phyloP scores from a whole-genome alignment of 2,888 invertebrate species.

The Microdon myrmicae region DNA sequence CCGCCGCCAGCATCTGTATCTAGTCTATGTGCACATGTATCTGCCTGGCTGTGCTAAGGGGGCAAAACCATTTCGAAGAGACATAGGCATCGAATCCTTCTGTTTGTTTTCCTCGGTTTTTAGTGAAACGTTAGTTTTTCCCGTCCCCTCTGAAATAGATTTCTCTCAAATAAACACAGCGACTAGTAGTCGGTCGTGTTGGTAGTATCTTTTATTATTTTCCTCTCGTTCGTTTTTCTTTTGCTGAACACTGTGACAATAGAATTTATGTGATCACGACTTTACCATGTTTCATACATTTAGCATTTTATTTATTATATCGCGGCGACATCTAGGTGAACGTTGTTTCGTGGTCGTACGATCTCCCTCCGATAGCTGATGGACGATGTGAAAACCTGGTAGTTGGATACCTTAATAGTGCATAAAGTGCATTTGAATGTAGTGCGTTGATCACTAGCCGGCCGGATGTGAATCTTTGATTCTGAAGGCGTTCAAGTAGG shows the following conservation, averaged over 20 bases:
- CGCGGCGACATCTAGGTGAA: slow-evolving; percentile 52
- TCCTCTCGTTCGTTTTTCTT: slow-evolving; percentile 10
- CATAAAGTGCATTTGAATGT: slow-evolving; percentile 52
- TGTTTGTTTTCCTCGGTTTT: slow-evolving; percentile 51
- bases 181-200: slow-evolving; percentile 8
- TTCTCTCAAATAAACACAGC: background rate
- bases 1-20: slow-evolving; percentile 25
- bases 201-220: slow-evolving; percentile 18
- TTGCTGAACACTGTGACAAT: slow-evolving; percentile 55
- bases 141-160: background rate
- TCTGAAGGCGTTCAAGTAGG: slow-evolving; percentile 46
- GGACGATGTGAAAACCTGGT: slow-evolving; percentile 50
- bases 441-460: slow-evolving; percentile 42
- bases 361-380: slow-evolving; percentile 31
- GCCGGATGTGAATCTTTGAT: slow-evolving; percentile 32
- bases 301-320: slow-evolving; percentile 55
- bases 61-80: slow-evolving; percentile 46
- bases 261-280: slow-evolving; percentile 57
- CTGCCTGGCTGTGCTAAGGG: slow-evolving; percentile 37
- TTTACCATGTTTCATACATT: slow-evolving; percentile 57
- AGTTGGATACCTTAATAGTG: slow-evolving; percentile 45
- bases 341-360: slow-evolving; percentile 42
- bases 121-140: slow-evolving; percentile 23
- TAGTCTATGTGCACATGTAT: slow-evolving; percentile 12
- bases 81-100: slow-evolving; percentile 51